Base-by-base conservation (phyloP, 2,888 invertebrate species). In the Aleiodes alternator region DNA sequence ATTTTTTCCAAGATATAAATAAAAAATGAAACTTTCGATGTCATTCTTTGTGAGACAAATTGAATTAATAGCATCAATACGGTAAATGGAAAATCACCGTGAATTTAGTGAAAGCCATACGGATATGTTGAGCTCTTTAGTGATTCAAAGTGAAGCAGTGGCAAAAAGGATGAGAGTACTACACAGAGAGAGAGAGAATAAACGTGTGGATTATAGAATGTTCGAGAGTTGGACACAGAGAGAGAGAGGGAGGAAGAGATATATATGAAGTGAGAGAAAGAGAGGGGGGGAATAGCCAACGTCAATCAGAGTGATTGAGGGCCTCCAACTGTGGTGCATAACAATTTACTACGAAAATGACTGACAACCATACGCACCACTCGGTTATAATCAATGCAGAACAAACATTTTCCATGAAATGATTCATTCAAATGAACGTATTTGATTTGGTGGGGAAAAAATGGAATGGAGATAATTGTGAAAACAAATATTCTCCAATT, bases 291-390 rank as follows among this genome's bases (percentile, higher is more conserved):
- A 70, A 68, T 76, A 72, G 14, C 66, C 76, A 73, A 73, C 80
- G 80, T 84, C 84, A 83, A 85, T 85, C 85, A 83, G 75, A 56
- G 73, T 81, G 84, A 84, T 85, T 84, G 84, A 84, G 83, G 79
- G 81, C 38, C 78, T 80, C 78, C 76, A 73, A 76, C 76, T 75
- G 72, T 71, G 72, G 72, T 75, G 79, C 79, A 79, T 82, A 78
- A 82, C 81, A 82, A 82, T 82, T 82, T 80, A 78, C 79, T 76
- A 76, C 11, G 64, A 31, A 79, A 69, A 76, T 68, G 75, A 69
- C 69, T 69, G 75, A 74, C 76, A 79, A 70, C 55, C 76, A 43
- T 69, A 57, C 70, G 57, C 59, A 68, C 74, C 64, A 61, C 73
- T 38, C 61, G 31, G 51, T 59, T 48, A 78, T 76, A 69, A 73